Evolutionary conservation across 2,888 invertebrate genomes (phyloP).

Genomic region (Nowickia ferox): DNA sequence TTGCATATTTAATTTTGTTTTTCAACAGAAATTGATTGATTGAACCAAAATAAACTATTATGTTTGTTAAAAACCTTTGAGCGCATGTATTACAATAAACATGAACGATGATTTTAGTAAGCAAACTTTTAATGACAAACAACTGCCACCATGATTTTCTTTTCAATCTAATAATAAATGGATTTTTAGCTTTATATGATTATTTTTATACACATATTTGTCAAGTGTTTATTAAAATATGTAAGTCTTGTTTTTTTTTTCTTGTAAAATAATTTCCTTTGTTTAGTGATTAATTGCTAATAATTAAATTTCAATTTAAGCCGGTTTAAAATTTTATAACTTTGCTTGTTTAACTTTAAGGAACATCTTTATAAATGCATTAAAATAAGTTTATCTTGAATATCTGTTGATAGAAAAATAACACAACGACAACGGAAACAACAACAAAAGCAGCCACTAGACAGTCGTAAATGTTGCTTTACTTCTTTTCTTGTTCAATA

Average conservation of each 20-base stretch:
- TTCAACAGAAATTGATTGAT: slow-evolving; percentile 54
- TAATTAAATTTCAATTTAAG: slow-evolving; percentile 59
- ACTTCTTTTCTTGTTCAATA: slow-evolving; percentile 5
- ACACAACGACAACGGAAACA: background rate
- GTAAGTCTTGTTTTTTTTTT: slow-evolving; percentile 18
- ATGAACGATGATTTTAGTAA: background rate
- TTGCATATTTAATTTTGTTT: slow-evolving; percentile 65
- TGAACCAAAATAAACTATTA: slow-evolving; percentile 6
- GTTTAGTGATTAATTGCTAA: slow-evolving; percentile 48
- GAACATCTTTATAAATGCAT: slow-evolving; percentile 27
- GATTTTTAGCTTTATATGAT: slow-evolving; percentile 30
- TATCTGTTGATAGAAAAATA: slow-evolving; percentile 16
- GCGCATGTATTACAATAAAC: background rate
- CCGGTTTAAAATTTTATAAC: slow-evolving; percentile 30
- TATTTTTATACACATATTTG: slow-evolving; percentile 9
- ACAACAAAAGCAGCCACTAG: background rate
- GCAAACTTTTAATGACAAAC: slow-evolving; percentile 39
- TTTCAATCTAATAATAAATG: slow-evolving; percentile 29
- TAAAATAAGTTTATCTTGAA: slow-evolving; percentile 8
- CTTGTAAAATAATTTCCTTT: background rate
- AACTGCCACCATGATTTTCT: background rate
- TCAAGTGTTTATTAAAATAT: slow-evolving; percentile 29
- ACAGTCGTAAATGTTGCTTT: slow-evolving; percentile 10
- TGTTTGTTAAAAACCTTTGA: slow-evolving; percentile 6
- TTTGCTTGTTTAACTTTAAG: slow-evolving; percentile 1